Evolutionary conservation across 2,797 vertebrate species (phyloP).

Genomic region (Lycodopsis pacificus): DNA sequence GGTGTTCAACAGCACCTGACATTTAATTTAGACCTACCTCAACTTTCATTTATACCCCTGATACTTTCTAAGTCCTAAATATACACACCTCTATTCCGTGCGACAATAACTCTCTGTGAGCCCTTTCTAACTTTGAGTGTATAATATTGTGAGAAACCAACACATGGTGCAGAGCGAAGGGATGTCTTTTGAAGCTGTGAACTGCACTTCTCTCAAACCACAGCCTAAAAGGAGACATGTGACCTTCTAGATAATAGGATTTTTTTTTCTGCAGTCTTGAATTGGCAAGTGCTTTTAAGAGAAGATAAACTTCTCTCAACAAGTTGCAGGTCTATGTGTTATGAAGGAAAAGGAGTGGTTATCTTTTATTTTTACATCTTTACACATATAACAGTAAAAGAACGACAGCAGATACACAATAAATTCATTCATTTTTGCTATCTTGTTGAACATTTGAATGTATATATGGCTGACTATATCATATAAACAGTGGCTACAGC

Average conservation of each 20-base stretch:
- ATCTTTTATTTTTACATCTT: slow-evolving; percentile 66
- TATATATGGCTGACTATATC: slow-evolving; percentile 11
- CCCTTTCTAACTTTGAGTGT: slow-evolving; percentile 36
- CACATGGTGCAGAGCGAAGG: slow-evolving; percentile 52
- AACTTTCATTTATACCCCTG: background rate
- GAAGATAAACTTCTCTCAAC: slow-evolving; percentile 25
- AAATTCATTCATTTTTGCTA: slow-evolving; percentile 12
- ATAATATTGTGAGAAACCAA: slow-evolving; percentile 65
- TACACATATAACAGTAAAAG: slow-evolving; percentile 34
- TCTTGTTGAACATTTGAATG: slow-evolving; percentile 20
- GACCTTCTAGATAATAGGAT: slow-evolving; percentile 72
- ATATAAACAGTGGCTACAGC: slow-evolving; percentile 32
- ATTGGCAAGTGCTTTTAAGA: slow-evolving; percentile 52
- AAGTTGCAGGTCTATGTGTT: slow-evolving; percentile 15
- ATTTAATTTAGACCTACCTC: background rate
- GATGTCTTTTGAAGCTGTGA: slow-evolving; percentile 73
- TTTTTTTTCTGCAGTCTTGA: slow-evolving; percentile 51
- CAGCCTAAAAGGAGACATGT: slow-evolving; percentile 71
- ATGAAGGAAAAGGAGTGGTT: slow-evolving; percentile 20
- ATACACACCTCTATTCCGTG: background rate
- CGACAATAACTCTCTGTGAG: slow-evolving; percentile 17
- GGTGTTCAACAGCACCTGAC: background rate
- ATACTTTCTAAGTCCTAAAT: background rate
- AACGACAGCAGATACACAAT: slow-evolving; percentile 20
- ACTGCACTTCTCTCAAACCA: slow-evolving; percentile 72